Evolutionary conservation across 2,113 vertebrate genomes (phyloP), one percentile per base, ranked within the genome.

Genomic region (Hepsetus odoe): DNA sequence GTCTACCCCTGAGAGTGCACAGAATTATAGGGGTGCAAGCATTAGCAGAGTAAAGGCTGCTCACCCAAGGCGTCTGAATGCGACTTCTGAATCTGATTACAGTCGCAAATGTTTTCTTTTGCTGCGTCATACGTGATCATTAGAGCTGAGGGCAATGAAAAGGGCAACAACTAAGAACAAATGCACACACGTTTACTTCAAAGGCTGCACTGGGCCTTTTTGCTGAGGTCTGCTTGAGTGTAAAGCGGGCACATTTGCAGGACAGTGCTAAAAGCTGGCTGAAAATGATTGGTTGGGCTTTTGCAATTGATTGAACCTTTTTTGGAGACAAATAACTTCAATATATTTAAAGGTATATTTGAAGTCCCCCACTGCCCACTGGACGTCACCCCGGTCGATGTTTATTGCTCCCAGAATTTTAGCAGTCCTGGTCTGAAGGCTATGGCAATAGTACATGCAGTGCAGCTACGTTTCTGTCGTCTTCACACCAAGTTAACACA

Each of bases 71-170:
- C n/a, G n/a, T 30, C 69, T 55, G 40, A 74, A 44, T 32, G 14
- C 49, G 62, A 71, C 70, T 66, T 64, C 46, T 62, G 44, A 74
- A 75, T 79, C 22, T 42, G 59, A 75, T 75, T 71, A 69, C 66
- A 58, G 69, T 81, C 65, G 62, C 77, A 69, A 77, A 44, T 38
- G 28, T 26, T 44, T 13, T 71, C 70, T 69, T 68, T 44, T 11
- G 22, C 20, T 46, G 35, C 33, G 11, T 64, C 35, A 51, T 12
- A 32, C 28, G 62, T 69, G 55, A 76, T 49, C 58, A 75, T 61
- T 49, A 72, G 28, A 69, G 38, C 68, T 11, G 68, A 72, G 72
- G 58, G 74, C 80, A 82, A 78, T 82, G 72, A 78, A 78, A 82
- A 82, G 73, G 69, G 49, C 78, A 75, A 71, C 77, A 58, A 61